Evolutionary conservation across 2,797 vertebrate species (phyloP), one percentile per base, ranked within the genome.

Genomic region (Pyrocephalus nanus): DNA sequence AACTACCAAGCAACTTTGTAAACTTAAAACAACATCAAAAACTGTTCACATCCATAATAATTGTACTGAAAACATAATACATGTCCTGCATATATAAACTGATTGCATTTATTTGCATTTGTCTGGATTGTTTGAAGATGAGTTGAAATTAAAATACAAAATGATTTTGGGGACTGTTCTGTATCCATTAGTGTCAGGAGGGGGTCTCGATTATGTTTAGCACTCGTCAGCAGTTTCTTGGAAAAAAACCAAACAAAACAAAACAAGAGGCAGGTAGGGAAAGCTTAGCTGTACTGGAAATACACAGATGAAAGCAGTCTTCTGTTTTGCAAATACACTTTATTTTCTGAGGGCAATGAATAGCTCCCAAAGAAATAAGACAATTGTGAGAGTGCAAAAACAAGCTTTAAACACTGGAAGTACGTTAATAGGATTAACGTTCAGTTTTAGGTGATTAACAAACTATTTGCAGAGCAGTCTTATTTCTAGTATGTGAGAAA

Each of bases 391-490:
- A 85, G 78, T 70, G 69, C 4, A 91, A 75, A 78, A 95, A 94
- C 85, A 96, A 86, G 71, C 42, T 91, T 88, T 43, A 72, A 80
- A 73, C 34, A 61, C 51, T 92, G 53, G 38, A 95, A 95, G 70
- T 70, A 84, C 38, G 71, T 83, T 95, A 96, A 96, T 54, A 92
- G 77, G 87, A 95, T 96, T 95, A 96, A 86, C 89, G 74, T 64
- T 89, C 78, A 72, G 77, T 50, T 95, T 85, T 88, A 86, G 66
- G 74, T 92, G 80, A 94, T 96, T 95, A 95, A 87, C 65, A 86
- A 62, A 66, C 76, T 91, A 83, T 81, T 96, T 96, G 65, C 77
- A 95, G 61, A 83, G 48, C 32, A 6, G 34, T 80, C 51, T 86
- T 66, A 66, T 84, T 89, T 65, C 62, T 92, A 57, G 45, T 81